Base-by-base conservation (phyloP, 2,888 invertebrate species). In the Scaptomyza cyrtandrae region DNA sequence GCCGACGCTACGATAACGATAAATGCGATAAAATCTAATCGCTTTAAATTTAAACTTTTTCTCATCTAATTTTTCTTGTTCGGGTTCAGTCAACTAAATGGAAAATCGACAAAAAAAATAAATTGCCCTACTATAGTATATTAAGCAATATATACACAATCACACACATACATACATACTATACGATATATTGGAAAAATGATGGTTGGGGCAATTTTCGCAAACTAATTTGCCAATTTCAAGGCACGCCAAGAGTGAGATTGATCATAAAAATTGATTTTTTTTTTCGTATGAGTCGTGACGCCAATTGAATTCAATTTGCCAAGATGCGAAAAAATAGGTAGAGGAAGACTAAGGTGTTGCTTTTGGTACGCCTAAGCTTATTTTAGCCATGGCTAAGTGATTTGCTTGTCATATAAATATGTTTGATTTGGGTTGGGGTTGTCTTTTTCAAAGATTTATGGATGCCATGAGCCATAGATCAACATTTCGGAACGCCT, bases 191-290 rank as follows among this genome's bases (percentile, higher is more conserved):
- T 35, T 50, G 6, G 33, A 52, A 52, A 65, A 53, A 16, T 35
- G 31, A 50, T 58, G 59, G 54, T 67, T 69, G 58, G 41, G 50
- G 72, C 84, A 82, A 84, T 82, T 82, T 86, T 78, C 54, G 52
- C 67, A 48, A 48, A 54, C 81, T 84, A 84, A 83, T 83, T 83
- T 82, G 83, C 70, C 83, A 83, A 83, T 87, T 83, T 83, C 14
- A 55, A 74, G 83, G 77, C 83, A 85, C 74, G 76, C 73, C 84
- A 64, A 50, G 56, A 63, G 62, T 85, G 76, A 86, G 81, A 83
- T 83, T 85, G 88, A 87, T 87, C 83, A 66, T 83, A 83, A 87
- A 83, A 83, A 83, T 87, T 85, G 83, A 83, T 83, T 83, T 84
- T 76, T 14, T 14, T 16, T 3, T 16, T 5, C 55, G n/a, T 45